Evolutionary conservation across 1,140 invertebrate genomes (phyloP).

Genomic region (Solenopsis fugax): DNA sequence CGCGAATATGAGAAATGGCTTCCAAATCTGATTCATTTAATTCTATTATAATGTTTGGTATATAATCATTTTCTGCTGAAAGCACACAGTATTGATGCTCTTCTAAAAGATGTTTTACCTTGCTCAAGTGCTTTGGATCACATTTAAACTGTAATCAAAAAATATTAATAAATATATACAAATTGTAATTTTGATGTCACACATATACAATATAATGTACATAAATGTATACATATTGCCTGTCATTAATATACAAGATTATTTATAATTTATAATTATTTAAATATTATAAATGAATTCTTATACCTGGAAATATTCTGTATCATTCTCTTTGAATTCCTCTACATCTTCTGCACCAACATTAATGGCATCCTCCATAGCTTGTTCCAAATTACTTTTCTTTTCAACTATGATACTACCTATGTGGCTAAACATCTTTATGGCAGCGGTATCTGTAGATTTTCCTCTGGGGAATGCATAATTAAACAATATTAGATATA

Average conservation of each 20-base stretch:
- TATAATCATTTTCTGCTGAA: constrained; percentile 84
- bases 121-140: constrained; percentile 71
- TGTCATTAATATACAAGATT: not conserved
- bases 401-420: constrained; percentile 86
- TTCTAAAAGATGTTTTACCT: constrained; percentile 82
- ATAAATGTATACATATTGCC: not conserved
- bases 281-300: not conserved
- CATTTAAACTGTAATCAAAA: constrained; percentile 84
- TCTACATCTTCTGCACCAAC: constrained; percentile 89
- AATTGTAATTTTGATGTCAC: constrained; percentile 7
- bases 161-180: constrained; percentile 27
- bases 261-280: constrained; percentile 30
- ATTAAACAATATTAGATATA: constrained; percentile 1
- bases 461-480: constrained; percentile 71
- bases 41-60: constrained; percentile 81
- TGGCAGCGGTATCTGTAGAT: constrained; percentile 74
- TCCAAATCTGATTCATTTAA: constrained; percentile 85
- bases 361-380: constrained; percentile 89
- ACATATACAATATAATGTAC: not conserved
- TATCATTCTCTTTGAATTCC: constrained; percentile 83
- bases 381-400: constrained; percentile 84
- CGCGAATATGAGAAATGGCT: constrained; percentile 80
- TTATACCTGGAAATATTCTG: constrained; percentile 82
- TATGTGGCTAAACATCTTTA: constrained; percentile 86
- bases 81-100: constrained; percentile 85